A percentile compares a stretch with the other conserved stretches of the same genome.
These are phyloP conservation scores for Cheilosia vernalis DNA, from an alignment of 2,888 invertebrate species.

Conservation along the genomic window DNA sequence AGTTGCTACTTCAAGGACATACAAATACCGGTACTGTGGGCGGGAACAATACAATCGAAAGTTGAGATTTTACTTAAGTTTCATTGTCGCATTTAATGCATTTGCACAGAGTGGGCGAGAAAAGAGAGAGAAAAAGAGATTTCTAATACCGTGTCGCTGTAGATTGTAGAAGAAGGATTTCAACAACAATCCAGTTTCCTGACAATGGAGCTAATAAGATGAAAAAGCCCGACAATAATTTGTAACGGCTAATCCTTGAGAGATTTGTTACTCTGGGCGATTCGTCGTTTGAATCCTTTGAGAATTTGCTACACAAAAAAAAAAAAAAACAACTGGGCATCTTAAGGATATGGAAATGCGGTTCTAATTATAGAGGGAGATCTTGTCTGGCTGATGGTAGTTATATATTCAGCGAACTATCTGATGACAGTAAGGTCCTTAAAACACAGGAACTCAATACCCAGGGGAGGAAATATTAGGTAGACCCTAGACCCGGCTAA, in stretches of 20 bases:
- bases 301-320: background rate
- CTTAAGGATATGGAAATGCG: conserved; percentile 1
- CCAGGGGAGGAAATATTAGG: too few species aligned
- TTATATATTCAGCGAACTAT: too few species aligned
- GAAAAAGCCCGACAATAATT: conserved; percentile 63
- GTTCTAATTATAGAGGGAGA: too few species aligned
- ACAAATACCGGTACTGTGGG: conserved; percentile 15
- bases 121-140: background rate
- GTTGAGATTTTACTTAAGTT: conserved; percentile 56
- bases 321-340: background rate
- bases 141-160: conserved; percentile 47
- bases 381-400: background rate
- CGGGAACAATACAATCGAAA: conserved; percentile 52
- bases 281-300: conserved; percentile 9
- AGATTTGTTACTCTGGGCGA: conserved; percentile 64
- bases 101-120: conserved; percentile 18
- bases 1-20: conserved; percentile 37
- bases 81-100: conserved; percentile 61
- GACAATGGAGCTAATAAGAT: conserved; percentile 72
- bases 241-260: conserved; percentile 67
- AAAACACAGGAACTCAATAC: too few species aligned
- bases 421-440: too few species aligned
- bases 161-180: conserved; percentile 40
- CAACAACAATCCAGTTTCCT: conserved; percentile 62
- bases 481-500: too few species aligned